phyloP scores from a whole-genome alignment of 1,140 invertebrate genomes.

The Dendrolimus kikuchii region DNA sequence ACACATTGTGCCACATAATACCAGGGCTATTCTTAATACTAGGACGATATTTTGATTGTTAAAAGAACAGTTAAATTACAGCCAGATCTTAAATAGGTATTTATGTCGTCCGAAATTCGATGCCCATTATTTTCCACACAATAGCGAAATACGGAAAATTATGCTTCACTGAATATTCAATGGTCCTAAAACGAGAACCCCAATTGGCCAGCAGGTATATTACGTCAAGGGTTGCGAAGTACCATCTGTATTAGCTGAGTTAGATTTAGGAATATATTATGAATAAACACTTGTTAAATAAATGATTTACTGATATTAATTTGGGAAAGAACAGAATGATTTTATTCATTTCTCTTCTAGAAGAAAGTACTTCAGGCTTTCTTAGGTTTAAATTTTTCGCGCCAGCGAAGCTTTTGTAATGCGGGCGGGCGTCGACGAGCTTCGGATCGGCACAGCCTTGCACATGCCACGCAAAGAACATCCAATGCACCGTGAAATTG shows the following conservation, averaged over 20 bases:
- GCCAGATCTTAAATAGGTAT: too few relatives aligned
- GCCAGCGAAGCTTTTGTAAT: slow-evolving; percentile 48
- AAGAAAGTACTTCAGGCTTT: not conserved
- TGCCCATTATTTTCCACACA: slow-evolving; percentile 2
- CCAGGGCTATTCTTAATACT: too few relatives aligned
- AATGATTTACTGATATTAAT: too few relatives aligned
- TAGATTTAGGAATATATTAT: not conserved
- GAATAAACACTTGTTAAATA: too few relatives aligned
- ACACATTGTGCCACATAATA: too few relatives aligned
- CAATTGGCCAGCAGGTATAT: slow-evolving; percentile 6
- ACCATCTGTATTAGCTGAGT: not conserved
- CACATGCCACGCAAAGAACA: slow-evolving; percentile 57
- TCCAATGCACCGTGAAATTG: slow-evolving; percentile 69
- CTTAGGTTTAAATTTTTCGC: slow-evolving; percentile 41
- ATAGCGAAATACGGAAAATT: slow-evolving; percentile 4
- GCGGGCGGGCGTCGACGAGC: slow-evolving; percentile 36
- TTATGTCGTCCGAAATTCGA: too few relatives aligned
- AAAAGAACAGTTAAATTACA: too few relatives aligned
- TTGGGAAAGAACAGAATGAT: too few relatives aligned
- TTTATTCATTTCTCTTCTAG: too few relatives aligned
- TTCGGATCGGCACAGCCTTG: slow-evolving; percentile 32
- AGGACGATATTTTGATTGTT: too few relatives aligned
- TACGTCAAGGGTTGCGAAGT: slow-evolving; percentile 6
- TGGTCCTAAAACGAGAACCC: slow-evolving; percentile 9
- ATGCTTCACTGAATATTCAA: slow-evolving; percentile 14